Percentiles rank a stretch among this genome's conserved stretches.
Evolutionary conservation across 2,888 invertebrate species (phyloP).

Genomic region (Plusia festucae): DNA sequence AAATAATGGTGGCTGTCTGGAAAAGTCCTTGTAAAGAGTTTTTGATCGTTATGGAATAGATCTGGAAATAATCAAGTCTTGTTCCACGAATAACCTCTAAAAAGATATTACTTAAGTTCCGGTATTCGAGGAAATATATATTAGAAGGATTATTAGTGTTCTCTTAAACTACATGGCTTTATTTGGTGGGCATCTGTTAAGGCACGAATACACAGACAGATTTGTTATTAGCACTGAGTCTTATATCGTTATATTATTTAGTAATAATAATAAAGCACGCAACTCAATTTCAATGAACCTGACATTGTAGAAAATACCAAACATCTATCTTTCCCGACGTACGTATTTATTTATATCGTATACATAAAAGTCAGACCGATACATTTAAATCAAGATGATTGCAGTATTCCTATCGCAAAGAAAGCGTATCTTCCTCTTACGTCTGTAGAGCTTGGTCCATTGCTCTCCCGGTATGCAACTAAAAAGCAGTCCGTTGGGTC

Average conservation of each 20-base stretch:
- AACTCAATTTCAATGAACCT: conserved; percentile 43
- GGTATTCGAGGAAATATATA: too few relatives aligned
- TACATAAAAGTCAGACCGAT: conserved; percentile 46
- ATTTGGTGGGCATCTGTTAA: too few relatives aligned
- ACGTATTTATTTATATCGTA: conserved; percentile 33
- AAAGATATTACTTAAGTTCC: too few relatives aligned
- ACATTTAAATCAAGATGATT: conserved; percentile 56
- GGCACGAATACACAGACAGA: too few relatives aligned
- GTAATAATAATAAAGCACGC: background rate
- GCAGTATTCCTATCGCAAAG: conserved; percentile 53
- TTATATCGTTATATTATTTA: background rate
- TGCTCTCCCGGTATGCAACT: conserved; percentile 66
- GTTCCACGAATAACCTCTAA: too few relatives aligned
- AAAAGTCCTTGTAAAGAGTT: background rate
- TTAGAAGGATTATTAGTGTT: background rate
- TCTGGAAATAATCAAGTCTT: background rate
- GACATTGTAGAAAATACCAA: conserved; percentile 38
- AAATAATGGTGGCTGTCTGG: conserved; percentile 14
- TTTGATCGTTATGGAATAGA: background rate
- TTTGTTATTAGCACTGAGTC: background rate
- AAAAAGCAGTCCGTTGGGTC: conserved; percentile 62
- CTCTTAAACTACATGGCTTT: background rate
- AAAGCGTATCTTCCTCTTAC: conserved; percentile 67
- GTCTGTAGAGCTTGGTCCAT: conserved; percentile 59
- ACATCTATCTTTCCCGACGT: conserved; percentile 35